Evolutionary conservation across 1,140 invertebrate genomes (phyloP), one percentile per base, ranked within the genome.

Genomic region (Pteromalus puparum): DNA sequence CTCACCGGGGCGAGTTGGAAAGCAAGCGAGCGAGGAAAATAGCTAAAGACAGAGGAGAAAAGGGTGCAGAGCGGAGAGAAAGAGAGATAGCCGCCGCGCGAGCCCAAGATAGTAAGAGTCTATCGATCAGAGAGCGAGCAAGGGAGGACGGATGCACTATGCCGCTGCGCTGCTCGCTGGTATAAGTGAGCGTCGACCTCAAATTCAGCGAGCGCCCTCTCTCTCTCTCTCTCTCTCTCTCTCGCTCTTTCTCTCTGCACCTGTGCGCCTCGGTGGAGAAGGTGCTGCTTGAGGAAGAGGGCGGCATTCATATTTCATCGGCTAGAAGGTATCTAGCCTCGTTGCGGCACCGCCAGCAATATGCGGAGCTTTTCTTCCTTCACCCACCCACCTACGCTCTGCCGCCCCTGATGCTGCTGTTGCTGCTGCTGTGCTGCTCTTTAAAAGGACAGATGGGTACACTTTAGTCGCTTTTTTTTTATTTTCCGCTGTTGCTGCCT

Each of bases 221-320:
- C 73, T 38, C 42, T 5, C 53, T 61, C 6, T n/a, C 7, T 61
- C 5, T 61, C 53, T 61, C 6, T 61, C 53, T 61, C 21, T 21
- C 53, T 21, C 53, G 10, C 30, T 18, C 72, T 30, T 24, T 28
- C 53, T 73, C 30, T 18, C 72, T 30, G 48, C 46, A 53, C 70
- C 80, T 73, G 46, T 81, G 79, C 79, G 68, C 79, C 24, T 28
- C 38, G 38, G 67, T 4, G 78, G 6, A 48, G 38, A 28, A 15
- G 68, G 10, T 24, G 48, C 21, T 42, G 24, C 28, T n/a, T 72
- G 82, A 61, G 28, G 30, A 61, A 61, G 53, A 61, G 82, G 53
- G 65, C 3, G 46, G 65, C 42, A 84, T 84, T 84, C 82, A 84
- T 84, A 84, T 84, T 84, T 84, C 77, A 79, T 84, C 76, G 67